These are phyloP conservation scores for Gnatocerus cornutus DNA, from an alignment of 2,888 invertebrate genomes.

Conservation along the genomic window DNA sequence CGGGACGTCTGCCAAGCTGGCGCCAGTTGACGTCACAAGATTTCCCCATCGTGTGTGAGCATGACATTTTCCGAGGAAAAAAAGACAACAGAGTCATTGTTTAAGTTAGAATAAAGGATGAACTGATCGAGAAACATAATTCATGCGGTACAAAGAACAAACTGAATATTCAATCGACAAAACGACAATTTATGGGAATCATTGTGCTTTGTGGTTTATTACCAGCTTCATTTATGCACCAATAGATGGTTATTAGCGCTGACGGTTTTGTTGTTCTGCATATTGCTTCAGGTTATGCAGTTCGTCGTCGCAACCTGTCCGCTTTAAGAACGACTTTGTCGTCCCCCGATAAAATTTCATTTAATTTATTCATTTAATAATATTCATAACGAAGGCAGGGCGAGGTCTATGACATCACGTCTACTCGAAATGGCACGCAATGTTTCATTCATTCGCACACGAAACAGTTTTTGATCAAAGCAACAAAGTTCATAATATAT, in stretches of 20 bases:
- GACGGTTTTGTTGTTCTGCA: not conserved
- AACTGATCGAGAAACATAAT: not conserved
- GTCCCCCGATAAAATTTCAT: slow-evolving; percentile 9
- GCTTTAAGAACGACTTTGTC: too few relatives aligned
- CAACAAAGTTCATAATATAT: not conserved
- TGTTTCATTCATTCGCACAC: slow-evolving; percentile 22
- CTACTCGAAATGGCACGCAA: slow-evolving; percentile 28
- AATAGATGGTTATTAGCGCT: not conserved
- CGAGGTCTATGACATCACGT: slow-evolving; percentile 32
- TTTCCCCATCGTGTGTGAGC: slow-evolving; percentile 44
- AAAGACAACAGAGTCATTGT: slow-evolving; percentile 8
- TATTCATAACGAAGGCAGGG: slow-evolving; percentile 13
- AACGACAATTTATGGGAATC: not conserved
- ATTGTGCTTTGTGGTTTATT: not conserved
- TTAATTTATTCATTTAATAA: slow-evolving; percentile 22
- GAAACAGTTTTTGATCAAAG: slow-evolving; percentile 1
- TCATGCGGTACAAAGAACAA: not conserved
- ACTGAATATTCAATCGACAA: slow-evolving; percentile 2
- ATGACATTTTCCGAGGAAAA: slow-evolving; percentile 20
- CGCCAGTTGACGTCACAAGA: slow-evolving; percentile 56
- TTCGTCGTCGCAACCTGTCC: too few relatives aligned
- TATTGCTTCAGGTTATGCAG: not conserved
- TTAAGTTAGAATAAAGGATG: slow-evolving; percentile 29
- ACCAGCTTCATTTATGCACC: not conserved
- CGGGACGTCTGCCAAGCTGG: slow-evolving; percentile 60